A percentile compares a stretch with the other conserved stretches of the same genome.
Conservation (phyloP, 2,113 vertebrate genomes). For the Dipodomys spectabilis region DNA sequence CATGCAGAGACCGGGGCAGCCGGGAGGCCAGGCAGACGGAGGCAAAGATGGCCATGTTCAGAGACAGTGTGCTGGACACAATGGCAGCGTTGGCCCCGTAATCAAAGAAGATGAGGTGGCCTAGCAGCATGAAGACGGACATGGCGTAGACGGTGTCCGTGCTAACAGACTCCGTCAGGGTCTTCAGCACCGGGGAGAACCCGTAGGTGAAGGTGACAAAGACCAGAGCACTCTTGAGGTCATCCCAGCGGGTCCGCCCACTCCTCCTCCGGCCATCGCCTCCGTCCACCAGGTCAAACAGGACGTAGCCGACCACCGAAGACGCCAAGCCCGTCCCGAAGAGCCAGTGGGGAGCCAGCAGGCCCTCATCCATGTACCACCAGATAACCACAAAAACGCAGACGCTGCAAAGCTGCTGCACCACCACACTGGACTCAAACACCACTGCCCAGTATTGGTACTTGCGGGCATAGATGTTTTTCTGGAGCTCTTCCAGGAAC, state of each 20-base stretch:
- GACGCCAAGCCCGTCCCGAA: slow-evolving; percentile 88
- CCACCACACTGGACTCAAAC: slow-evolving; percentile 93
- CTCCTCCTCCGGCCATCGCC: slow-evolving; percentile 81
- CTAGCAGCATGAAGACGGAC: slow-evolving; percentile 95
- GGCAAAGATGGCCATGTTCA: slow-evolving; percentile 97
- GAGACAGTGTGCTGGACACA: slow-evolving; percentile 93
- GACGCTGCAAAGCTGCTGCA: slow-evolving; percentile 96
- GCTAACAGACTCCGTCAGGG: slow-evolving; percentile 96
- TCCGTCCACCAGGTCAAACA: slow-evolving; percentile 89
- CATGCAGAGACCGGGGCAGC: slow-evolving; percentile 93
- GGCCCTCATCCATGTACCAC: slow-evolving; percentile 96
- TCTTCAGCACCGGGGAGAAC: slow-evolving; percentile 96
- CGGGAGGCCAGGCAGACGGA: slow-evolving; percentile 97
- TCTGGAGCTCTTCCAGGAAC: slow-evolving; percentile 94
- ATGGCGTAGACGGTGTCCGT: slow-evolving; percentile 98
- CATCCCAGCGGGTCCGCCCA: slow-evolving; percentile 90
- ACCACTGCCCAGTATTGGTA: slow-evolving; percentile 95
- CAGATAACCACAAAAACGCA: slow-evolving; percentile 94
- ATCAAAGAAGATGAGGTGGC: slow-evolving; percentile 95
- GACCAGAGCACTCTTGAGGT: slow-evolving; percentile 94
- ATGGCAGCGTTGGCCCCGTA: slow-evolving; percentile 93
- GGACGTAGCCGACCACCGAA: slow-evolving; percentile 91
- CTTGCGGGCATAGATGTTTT: slow-evolving; percentile 92
- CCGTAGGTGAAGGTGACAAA: slow-evolving; percentile 97
- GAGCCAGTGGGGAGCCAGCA: slow-evolving; percentile 90